These are phyloP conservation scores for Andrena chrysosceles DNA, from an alignment of 2,888 invertebrate genomes.

Conservation along the genomic window DNA sequence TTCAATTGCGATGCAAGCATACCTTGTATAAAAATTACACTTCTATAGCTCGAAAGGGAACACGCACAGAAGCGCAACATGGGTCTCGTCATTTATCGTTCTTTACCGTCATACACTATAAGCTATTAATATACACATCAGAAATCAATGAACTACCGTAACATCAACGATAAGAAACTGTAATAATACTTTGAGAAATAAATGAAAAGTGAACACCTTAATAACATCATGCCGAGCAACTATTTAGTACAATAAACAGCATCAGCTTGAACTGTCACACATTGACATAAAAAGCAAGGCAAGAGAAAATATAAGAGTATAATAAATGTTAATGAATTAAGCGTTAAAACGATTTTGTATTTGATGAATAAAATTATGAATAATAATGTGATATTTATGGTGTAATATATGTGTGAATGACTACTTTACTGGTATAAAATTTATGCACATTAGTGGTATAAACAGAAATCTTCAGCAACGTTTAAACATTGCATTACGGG, in stretches of 20 bases:
- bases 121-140: constrained; percentile 35
- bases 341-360: constrained; percentile 41
- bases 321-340: constrained; percentile 59
- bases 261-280: constrained; percentile 33
- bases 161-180: constrained; percentile 32
- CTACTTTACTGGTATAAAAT: constrained; percentile 47
- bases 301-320: constrained; percentile 46
- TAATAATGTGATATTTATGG: constrained; percentile 29
- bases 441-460: constrained; percentile 49
- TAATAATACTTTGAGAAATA: constrained; percentile 27
- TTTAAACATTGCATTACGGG: constrained; percentile 10
- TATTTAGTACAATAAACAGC: constrained; percentile 45
- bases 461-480: constrained; percentile 39
- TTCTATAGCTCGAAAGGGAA: constrained; percentile 20
- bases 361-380: constrained; percentile 41
- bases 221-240: constrained; percentile 52
- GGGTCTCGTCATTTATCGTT: constrained; percentile 29
- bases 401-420: constrained; percentile 35
- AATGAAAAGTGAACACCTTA: constrained; percentile 35
- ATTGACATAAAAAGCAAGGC: constrained; percentile 53
- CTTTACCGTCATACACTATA: constrained; percentile 27
- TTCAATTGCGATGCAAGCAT: constrained; percentile 39
- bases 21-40: constrained; percentile 32
- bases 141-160: constrained; percentile 19
- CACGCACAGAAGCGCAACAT: constrained; percentile 40